Evolutionary conservation across 2,797 vertebrate genomes (phyloP), one percentile per base, ranked within the genome.

Genomic region (Hippocampus kuda): DNA sequence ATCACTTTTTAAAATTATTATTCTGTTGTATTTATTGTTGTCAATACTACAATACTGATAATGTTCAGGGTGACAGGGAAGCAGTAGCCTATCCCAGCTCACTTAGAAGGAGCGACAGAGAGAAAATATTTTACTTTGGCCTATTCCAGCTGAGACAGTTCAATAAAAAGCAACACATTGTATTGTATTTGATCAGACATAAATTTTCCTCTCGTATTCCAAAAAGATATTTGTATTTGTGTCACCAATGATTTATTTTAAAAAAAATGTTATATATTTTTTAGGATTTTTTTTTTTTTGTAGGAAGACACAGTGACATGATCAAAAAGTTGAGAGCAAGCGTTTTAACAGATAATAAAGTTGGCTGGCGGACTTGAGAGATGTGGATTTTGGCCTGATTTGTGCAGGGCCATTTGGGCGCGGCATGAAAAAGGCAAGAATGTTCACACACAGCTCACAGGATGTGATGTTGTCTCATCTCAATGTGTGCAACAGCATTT

Each of bases 381-480:
- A 48, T n/a, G 24, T 65, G 63, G 63, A 65, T 18, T 46, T 53
- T 65, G 54, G 70, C 59, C 59, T 18, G 16, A 20, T 4, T 34
- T 61, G 34, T 4, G 10, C n/a, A 12, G 10, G 64, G 51, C 60
- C 5, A 5, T n/a, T 22, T 66, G 77, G 62, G 69, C 54, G 70
- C 5, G 16, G 66, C 67, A n/a, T 65, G 6, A 56, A 71, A 56
- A 62, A 18, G 15, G 53, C 34, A 34, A 15, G n/a, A 59, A 70
- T 65, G 63, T 65, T 48, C 42, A 57, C 38, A 74, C 16, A 72
- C n/a, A 18, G 20, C 7, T 6, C 66, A 38, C n/a, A 49, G 34
- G 30, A 73, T 70, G 66, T 59, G 30, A 73, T 70, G 66, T 59
- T 61, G 53, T 42, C 42, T 68, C 49, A 68, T 65, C 26, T 46